Percentiles rank a stretch among this genome's conserved stretches.
Evolutionary conservation across 2,888 invertebrate species (phyloP).

Genomic region (Tipula confusa): DNA sequence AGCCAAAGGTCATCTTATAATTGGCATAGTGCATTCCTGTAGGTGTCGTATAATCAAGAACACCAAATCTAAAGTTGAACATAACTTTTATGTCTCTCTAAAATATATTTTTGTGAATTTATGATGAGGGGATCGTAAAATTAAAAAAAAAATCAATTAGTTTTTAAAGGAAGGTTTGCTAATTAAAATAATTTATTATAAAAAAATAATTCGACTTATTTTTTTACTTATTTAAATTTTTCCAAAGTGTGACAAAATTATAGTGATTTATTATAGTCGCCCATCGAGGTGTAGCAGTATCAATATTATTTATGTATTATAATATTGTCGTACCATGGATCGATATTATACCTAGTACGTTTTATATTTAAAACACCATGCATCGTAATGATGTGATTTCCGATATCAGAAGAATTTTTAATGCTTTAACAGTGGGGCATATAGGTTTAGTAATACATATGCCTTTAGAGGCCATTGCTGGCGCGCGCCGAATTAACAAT

Average conservation of each 20-base stretch:
- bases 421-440: too few species aligned
- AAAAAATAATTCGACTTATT: neutral
- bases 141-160: neutral
- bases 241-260: conserved; percentile 12
- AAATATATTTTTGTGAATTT: neutral
- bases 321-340: neutral
- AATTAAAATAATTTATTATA: neutral
- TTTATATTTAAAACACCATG: too few species aligned
- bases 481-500: too few species aligned
- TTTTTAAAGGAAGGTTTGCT: neutral
- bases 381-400: too few species aligned
- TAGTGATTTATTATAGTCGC: neutral
- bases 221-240: neutral
- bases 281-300: neutral
- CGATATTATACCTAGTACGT: too few species aligned
- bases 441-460: too few species aligned
- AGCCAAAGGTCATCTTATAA: neutral
- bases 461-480: too few species aligned
- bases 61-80: neutral
- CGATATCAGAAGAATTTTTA: too few species aligned
- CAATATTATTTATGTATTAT: neutral
- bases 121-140: neutral
- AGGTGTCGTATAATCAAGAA: neutral
- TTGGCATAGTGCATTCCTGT: neutral
- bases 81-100: neutral